Evolutionary conservation across 2,797 vertebrate genomes (phyloP).

Genomic region (Mormyrus hasselquistii): DNA sequence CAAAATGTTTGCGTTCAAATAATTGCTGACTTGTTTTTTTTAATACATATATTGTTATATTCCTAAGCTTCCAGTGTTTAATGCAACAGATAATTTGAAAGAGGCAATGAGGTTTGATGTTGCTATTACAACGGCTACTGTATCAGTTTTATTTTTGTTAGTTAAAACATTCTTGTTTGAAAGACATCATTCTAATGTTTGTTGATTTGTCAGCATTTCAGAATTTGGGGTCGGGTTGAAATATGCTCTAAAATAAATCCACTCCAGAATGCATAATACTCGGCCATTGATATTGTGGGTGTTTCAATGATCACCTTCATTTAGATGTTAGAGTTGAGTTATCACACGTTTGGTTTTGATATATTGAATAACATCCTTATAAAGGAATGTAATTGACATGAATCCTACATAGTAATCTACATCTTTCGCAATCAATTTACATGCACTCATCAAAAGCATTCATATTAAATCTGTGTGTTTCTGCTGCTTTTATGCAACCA

Average conservation of each 20-base stretch:
- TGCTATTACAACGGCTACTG: neutral
- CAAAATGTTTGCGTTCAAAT: neutral
- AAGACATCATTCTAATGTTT: neutral
- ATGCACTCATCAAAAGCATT: neutral
- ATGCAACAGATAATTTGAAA: neutral
- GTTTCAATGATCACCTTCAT: neutral
- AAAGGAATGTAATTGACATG: neutral
- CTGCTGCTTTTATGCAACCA: neutral
- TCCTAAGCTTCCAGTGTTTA: neutral
- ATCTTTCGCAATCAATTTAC: neutral
- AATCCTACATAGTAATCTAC: neutral
- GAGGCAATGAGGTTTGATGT: neutral
- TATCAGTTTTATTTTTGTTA: neutral
- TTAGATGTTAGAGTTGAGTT: neutral
- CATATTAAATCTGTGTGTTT: neutral
- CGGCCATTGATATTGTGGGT: neutral
- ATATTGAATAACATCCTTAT: neutral
- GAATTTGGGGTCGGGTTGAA: neutral
- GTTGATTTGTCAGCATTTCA: neutral
- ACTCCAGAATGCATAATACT: neutral
- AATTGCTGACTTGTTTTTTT: neutral
- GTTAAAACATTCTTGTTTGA: neutral
- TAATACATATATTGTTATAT: neutral
- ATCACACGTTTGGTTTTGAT: neutral
- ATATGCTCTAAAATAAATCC: neutral